Evolutionary conservation across 2,113 vertebrate genomes (phyloP), one percentile per base, ranked within the genome.

Genomic region (Donacobius atricapilla): DNA sequence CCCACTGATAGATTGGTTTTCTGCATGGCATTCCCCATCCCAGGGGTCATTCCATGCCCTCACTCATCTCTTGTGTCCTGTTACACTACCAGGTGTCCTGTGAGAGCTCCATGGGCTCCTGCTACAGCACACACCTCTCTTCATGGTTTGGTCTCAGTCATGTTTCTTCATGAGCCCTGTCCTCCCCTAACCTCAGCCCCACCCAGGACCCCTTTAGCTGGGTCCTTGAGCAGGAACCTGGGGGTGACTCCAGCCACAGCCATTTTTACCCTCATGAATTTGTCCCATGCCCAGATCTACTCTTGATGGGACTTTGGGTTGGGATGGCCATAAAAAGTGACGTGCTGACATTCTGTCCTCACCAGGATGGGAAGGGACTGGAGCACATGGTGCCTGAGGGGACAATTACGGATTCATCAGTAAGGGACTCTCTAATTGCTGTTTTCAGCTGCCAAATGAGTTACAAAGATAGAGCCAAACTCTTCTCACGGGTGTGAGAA

Each of bases 11-110:
- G 25, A 22, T 1, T 35, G 25, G 8, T n/a, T 69, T 88, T 65
- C 63, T 80, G 20, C 40, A 15, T 3, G 27, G 17, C 10, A 8
- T 7, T 85, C 33, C 21, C 48, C 42, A 53, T 53, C 24, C 33
- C 0, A 0, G 7, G 4, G 20, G 15, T 50, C 58, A 73, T 37
- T n/a, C 31, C 2, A 0, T 30, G 19, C 13, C n/a, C n/a, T 76
- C 44, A 30, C 40, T 72, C 24, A 33, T 44, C 14, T 12, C 14
- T 11, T 35, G 6, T 37, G 20, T 33, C 20, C 5, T 25, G 10
- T 85, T 42, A 44, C 42, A 23, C 37, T 20, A 23, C 23, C n/a
- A 51, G 48, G 9, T 0, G 0, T 31, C 37, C 28, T 57, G 27
- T 40, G 48, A 65, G 70, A 88, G n/a, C 33, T 57, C 27, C 7